Base-by-base conservation (phyloP, 2,888 invertebrate genomes). In the Cataglyphis livida region DNA sequence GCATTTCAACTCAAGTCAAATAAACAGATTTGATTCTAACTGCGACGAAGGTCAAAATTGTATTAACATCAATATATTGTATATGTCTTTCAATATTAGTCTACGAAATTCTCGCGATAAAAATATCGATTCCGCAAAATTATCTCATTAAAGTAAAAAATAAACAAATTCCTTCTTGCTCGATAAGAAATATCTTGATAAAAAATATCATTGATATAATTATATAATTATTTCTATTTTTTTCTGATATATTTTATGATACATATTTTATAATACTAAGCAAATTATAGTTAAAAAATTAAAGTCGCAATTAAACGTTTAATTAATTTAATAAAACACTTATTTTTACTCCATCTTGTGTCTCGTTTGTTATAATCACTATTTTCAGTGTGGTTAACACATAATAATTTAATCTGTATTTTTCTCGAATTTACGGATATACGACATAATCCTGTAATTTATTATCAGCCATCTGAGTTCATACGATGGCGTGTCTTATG, bases 381-480 rank as follows among this genome's bases (percentile, higher is more conserved):
- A 41, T 32, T 41, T 68, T 10, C 57, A 68, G 10, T 21, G n/a
- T 15, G 15, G 41, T 64, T 38, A 51, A 25, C 51, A n/a, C 25
- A 25, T 75, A 64, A 65, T 54, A 28, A 54, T 21, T 28, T 57
- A 41, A 57, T 57, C 28, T 18, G 12, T 21, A 35, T 70, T 59
- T 70, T 70, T 15, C 18, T 25, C 35, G 12, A 78, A 68, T 25
- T 78, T 59, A 68, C 25, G 44, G 21, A 78, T 68, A 68, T 35
- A n/a, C 18, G 15, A 25, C 9, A 3, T 79, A 70, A 70, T 68
- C 59, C 57, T 65, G 38, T 66, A 75, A 75, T 66, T 59, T 76
- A 82, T 62, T 84, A 88, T 84, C 81, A 32, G 38, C n/a, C 57
- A 86, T 88, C 84, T 70, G 64, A 81, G 83, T 83, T 81, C 81